A percentile compares a stretch with the other conserved stretches of the same genome.
These are phyloP conservation scores for Hemiscyllium ocellatum DNA, from an alignment of 2,113 vertebrate genomes.

Conservation along the genomic window DNA sequence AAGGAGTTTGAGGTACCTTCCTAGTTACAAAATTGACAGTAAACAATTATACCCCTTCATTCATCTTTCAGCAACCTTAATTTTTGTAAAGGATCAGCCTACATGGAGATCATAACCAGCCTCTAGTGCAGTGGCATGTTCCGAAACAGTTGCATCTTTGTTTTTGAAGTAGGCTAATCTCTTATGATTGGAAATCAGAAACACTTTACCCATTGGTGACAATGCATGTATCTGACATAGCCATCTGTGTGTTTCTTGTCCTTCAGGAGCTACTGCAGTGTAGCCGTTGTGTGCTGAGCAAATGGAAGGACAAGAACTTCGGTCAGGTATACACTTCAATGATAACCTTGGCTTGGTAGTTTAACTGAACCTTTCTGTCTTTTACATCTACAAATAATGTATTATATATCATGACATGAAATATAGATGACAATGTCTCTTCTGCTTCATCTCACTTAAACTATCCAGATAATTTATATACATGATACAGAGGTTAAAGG, in stretches of 20 bases:
- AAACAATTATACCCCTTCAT: slow-evolving; percentile 72
- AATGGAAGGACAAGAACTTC: slow-evolving; percentile 84
- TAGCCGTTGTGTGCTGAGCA: slow-evolving; percentile 74
- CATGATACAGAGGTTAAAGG: neutral
- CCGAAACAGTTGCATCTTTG: slow-evolving; percentile 79
- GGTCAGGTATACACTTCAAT: slow-evolving; percentile 82
- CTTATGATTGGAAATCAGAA: slow-evolving; percentile 53
- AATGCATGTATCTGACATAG: slow-evolving; percentile 46
- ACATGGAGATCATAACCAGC: slow-evolving; percentile 64
- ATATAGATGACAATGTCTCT: neutral
- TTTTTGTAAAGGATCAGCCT: slow-evolving; percentile 76
- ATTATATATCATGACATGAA: neutral
- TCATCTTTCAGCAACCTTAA: slow-evolving; percentile 83
- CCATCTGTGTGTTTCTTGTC: slow-evolving; percentile 56
- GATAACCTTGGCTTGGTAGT: slow-evolving; percentile 45
- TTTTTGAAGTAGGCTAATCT: slow-evolving; percentile 57
- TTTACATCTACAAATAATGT: slow-evolving; percentile 42
- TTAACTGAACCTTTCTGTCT: slow-evolving; percentile 46
- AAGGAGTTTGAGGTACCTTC: slow-evolving; percentile 89
- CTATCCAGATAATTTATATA: neutral
- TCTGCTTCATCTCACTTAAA: neutral
- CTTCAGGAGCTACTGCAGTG: slow-evolving; percentile 82
- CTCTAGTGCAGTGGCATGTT: slow-evolving; percentile 63
- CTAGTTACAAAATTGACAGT: slow-evolving; percentile 66
- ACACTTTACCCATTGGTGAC: slow-evolving; percentile 50